Percentiles rank a stretch among this genome's conserved stretches.
These are phyloP conservation scores for Anguilla rostrata DNA, from an alignment of 2,113 vertebrate genomes.

Conservation along the genomic window DNA sequence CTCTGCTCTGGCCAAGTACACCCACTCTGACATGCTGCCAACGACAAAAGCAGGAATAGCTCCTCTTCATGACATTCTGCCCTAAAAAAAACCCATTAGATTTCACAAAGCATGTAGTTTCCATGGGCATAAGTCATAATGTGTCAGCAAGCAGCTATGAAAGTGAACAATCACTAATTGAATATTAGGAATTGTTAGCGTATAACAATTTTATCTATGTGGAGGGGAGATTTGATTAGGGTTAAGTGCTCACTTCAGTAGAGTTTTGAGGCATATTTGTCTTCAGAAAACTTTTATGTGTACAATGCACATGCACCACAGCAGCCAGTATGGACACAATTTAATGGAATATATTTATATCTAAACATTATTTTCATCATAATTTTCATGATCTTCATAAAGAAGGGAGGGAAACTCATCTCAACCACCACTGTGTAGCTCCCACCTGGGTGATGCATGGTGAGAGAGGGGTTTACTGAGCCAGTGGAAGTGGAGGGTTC, in stretches of 20 bases:
- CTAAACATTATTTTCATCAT: too few relatives aligned
- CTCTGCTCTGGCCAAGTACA: not conserved
- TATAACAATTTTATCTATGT: not conserved
- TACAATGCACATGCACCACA: not conserved
- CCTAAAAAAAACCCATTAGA: not conserved
- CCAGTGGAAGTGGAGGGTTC: not conserved
- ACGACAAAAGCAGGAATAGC: not conserved
- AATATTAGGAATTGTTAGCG: not conserved
- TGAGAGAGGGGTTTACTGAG: not conserved
- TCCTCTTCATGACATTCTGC: not conserved
- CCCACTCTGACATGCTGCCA: not conserved
- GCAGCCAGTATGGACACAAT: not conserved
- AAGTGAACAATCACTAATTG: not conserved
- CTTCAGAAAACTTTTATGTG: not conserved
- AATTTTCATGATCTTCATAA: too few relatives aligned
- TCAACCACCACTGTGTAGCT: not conserved
- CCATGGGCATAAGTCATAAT: not conserved
- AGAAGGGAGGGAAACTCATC: too few relatives aligned
- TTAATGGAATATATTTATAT: too few relatives aligned
- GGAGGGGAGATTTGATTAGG: not conserved
- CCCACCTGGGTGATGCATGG: not conserved
- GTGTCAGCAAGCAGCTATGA: not conserved
- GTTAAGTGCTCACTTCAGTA: not conserved
- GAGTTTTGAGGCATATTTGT: not conserved
- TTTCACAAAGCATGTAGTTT: not conserved